Base-by-base conservation (phyloP, 2,888 invertebrate species). In the Escarpia spicata region DNA sequence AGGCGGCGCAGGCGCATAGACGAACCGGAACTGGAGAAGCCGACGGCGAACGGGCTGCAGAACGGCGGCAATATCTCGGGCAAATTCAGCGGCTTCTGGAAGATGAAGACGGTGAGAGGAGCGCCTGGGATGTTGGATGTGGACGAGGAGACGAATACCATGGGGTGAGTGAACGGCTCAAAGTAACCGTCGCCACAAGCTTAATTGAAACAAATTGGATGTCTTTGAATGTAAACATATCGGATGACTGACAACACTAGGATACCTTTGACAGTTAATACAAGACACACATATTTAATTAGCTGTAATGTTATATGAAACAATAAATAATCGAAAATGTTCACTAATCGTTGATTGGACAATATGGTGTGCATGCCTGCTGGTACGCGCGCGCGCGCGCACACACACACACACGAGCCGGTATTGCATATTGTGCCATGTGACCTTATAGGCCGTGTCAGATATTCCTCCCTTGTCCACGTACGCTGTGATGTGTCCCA, bases 81-180 rank as follows among this genome's bases (percentile, higher is more conserved):
- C 9, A 37, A 92, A 52, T 94, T 94, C 92, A 92, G 91, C 90
- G 94, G 93, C 9, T 92, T 94, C 60, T 94, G 94, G 94, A 94
- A 93, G 75, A 93, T 92, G 92, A 93, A 92, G 89, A 93, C 93
- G 0, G 92, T 93, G 37, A 37, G 93, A 45, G 93, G 93, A 4
- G 3, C 91, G 91, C 26, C 43, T 37, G 43, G 90, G 91, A 91
- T 1, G 31, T 6, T 75, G 75, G 19, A n/a, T 6, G 6, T 75
- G 26, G 75, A 75, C 75, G 75, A 75, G 6, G 75, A 75, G 19
- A 75, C 26, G 26, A 75, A 75, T 6, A 75, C 75, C n/a, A 1
- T 75, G 75, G 75, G 75, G 37, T 37, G 37, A 37, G 37, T 37
- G 37, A 37, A 37, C 52, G 52, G 52, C 52, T 52, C 15, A 9